Base-by-base conservation (phyloP, 1,140 invertebrate species). In the Zaprionus davidi region DNA sequence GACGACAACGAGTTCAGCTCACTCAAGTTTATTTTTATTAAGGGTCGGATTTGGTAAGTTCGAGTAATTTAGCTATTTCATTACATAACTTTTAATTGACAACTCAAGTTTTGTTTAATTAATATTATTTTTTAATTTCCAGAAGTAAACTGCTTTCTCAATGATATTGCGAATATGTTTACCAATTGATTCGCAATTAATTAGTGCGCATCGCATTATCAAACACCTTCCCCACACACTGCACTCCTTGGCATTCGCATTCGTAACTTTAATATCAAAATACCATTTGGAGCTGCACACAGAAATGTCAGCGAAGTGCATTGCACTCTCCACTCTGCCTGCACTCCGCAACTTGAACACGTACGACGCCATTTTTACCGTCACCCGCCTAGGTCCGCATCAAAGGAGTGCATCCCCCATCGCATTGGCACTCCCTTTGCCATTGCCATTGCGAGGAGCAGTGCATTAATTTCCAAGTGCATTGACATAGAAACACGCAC, bases 401-500 rank as follows among this genome's bases (percentile, higher is more conserved):
- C 67, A 72, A 67, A 67, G 63, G 70, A 67, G 24, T 51, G 0
- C 41, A 46, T 17, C 2, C 41, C 15, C 41, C 41, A 5, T 7
- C 64, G 44, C 46, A 11, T 7, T n/a, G 2, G 17, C 17, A 49
- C n/a, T 20, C n/a, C n/a, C 17, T n/a, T 4, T 22, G 46, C 46
- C 7, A 11, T 20, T 12, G 46, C 20, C 17, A 22, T 20, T 24
- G 46, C 20, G 20, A 51, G 6, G 13, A 74, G 67, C 60, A 71
- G 71, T 46, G 46, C 65, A 82, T 82, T 87, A 87, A 82, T 65
- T 71, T 81, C 71, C 69, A 84, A 90, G 80, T 88, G 78, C 85
- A 85, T 81, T 88, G 85, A 88, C 85, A 88, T 77, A 88, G 72
- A 88, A 88, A 87, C 60, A 79, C 79, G 84, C 78, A 78, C 78